phyloP scores from a whole-genome alignment of 2,888 invertebrate species.

The Epinotia nisella region DNA sequence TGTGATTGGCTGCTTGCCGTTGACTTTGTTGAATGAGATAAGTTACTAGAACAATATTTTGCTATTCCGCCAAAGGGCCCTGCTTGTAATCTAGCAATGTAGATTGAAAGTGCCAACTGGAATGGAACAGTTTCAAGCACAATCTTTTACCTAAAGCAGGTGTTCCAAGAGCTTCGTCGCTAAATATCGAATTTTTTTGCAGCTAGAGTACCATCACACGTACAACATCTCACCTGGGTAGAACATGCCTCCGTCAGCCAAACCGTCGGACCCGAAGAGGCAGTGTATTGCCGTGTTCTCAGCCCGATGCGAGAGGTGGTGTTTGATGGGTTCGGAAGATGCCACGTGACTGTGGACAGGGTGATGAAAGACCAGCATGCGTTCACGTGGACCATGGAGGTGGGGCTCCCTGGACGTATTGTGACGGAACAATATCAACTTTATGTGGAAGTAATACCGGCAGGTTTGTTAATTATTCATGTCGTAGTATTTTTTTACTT shows the following conservation, averaged over 20 bases:
- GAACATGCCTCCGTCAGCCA: slow-evolving; percentile 32
- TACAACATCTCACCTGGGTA: slow-evolving; percentile 15
- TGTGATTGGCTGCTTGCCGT: no score
- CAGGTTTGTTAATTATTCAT: slow-evolving; percentile 35
- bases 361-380: slow-evolving; percentile 25
- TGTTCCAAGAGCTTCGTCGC: background rate
- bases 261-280: slow-evolving; percentile 40
- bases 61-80: no score
- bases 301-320: slow-evolving; percentile 28
- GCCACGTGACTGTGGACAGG: slow-evolving; percentile 36
- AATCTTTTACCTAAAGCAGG: background rate
- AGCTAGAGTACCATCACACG: slow-evolving; percentile 18
- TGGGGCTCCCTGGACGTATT: slow-evolving; percentile 45
- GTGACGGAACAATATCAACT: slow-evolving; percentile 31
- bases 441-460: slow-evolving; percentile 19
- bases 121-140: no score
- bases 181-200: background rate
- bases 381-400: slow-evolving; percentile 42
- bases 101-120: no score
- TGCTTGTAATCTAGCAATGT: no score
- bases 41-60: no score
- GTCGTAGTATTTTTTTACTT: no score
- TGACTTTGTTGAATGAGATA: no score
- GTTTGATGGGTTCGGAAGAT: slow-evolving; percentile 46
- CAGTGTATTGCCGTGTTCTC: slow-evolving; percentile 45